These are phyloP conservation scores for Rhabdomys pumilio DNA, from an alignment of 2,797 vertebrate genomes.

Conservation along the genomic window DNA sequence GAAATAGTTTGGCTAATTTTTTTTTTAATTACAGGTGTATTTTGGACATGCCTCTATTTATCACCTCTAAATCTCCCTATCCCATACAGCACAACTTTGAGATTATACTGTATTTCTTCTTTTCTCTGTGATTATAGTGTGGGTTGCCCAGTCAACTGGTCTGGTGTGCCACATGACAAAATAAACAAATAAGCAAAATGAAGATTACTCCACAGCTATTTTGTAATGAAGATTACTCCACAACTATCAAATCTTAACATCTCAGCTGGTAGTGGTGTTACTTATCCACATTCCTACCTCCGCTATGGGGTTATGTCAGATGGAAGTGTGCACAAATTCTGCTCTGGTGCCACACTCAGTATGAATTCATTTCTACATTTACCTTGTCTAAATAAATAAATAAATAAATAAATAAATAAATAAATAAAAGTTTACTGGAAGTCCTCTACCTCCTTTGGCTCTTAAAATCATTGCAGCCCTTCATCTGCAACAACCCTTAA, in stretches of 20 bases:
- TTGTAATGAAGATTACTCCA: no score
- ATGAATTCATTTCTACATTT: background rate
- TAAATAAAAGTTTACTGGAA: background rate
- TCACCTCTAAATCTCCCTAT: background rate
- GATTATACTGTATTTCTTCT: background rate
- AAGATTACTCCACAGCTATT: background rate
- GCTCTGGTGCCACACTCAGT: background rate
- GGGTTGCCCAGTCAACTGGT: background rate
- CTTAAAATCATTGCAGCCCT: no score
- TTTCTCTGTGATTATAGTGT: background rate
- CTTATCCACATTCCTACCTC: background rate
- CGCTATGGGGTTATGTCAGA: background rate
- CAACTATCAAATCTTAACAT: background rate
- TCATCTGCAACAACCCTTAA: background rate
- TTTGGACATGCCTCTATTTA: background rate
- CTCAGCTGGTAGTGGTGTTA: no score
- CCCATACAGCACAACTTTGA: no score
- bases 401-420: no score
- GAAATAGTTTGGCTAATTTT: background rate
- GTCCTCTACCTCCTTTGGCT: background rate
- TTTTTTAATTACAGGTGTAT: background rate
- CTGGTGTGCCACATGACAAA: background rate
- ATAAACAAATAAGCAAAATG: background rate
- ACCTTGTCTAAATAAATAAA: no score
- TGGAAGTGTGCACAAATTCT: background rate